Evolutionary conservation across 2,888 invertebrate species (phyloP).

Genomic region (Eupsilia transversa): DNA sequence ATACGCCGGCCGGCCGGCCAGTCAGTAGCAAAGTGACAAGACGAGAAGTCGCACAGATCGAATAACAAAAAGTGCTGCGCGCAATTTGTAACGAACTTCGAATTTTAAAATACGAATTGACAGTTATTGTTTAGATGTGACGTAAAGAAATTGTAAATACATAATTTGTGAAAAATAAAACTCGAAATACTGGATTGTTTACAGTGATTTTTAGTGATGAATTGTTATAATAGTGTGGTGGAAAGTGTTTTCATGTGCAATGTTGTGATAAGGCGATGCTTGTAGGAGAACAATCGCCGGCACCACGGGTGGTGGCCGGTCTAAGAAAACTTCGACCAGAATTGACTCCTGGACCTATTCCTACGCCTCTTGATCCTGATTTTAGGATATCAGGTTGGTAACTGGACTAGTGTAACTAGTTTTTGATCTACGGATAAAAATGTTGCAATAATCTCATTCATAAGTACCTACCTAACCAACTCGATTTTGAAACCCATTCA

Average conservation of each 20-base stretch:
- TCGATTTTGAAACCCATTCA: conserved; percentile 31
- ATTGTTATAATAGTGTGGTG: conserved; percentile 76
- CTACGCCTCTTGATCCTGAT: conserved; percentile 85
- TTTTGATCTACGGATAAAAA: conserved; percentile 3
- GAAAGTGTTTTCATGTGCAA: conserved; percentile 79
- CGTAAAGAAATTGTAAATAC: conserved; percentile 46
- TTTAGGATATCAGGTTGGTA: conserved; percentile 87
- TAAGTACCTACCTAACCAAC: conserved; percentile 1
- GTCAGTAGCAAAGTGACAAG: conserved; percentile 64
- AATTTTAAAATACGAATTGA: conserved; percentile 84
- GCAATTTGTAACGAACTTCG: conserved; percentile 86
- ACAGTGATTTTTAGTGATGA: conserved; percentile 66
- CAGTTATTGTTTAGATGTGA: conserved; percentile 73
- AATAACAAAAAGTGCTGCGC: conserved; percentile 75
- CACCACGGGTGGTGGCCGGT: conserved; percentile 89
- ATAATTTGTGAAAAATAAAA: conserved; percentile 57
- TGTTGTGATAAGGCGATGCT: conserved; percentile 87
- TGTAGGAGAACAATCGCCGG: conserved; percentile 89
- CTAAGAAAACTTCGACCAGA: conserved; percentile 87
- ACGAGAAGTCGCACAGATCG: conserved; percentile 54
- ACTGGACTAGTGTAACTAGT: neutral
- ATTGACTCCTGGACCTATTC: conserved; percentile 86
- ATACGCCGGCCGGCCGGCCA: conserved; percentile 79
- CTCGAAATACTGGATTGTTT: conserved; percentile 58
- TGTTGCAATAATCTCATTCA: conserved; percentile 26